phyloP scores from a whole-genome alignment of 2,888 invertebrate species.

The Automeris io region DNA sequence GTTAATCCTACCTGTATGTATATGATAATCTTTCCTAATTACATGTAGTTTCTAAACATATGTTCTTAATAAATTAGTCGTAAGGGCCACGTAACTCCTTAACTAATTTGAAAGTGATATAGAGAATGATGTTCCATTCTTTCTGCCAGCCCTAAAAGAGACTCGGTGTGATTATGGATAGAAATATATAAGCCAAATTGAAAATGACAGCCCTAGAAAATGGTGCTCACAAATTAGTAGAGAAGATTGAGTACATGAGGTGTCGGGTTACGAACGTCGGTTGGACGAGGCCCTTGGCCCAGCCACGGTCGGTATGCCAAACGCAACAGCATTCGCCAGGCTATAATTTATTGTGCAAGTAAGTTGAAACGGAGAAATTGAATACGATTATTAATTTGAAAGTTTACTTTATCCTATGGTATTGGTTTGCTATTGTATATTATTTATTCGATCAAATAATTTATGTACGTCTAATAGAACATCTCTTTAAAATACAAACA shows the following conservation, averaged over 20 bases:
- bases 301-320: slow-evolving; percentile 27
- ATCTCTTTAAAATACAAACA: too few relatives aligned
- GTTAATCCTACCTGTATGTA: too few relatives aligned
- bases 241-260: slow-evolving; percentile 65
- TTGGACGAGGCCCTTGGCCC: slow-evolving; percentile 41
- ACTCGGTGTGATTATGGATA: too few relatives aligned
- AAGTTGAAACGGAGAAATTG: neutral
- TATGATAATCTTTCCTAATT: too few relatives aligned
- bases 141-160: too few relatives aligned
- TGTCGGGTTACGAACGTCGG: slow-evolving; percentile 56
- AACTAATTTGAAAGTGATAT: too few relatives aligned
- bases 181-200: neutral
- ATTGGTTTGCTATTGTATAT: neutral
- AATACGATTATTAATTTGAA: neutral
- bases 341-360: slow-evolving; percentile 1
- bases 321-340: slow-evolving; percentile 3
- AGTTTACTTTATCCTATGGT: neutral
- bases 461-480: too few relatives aligned
- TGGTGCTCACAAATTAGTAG: slow-evolving; percentile 56
- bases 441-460: too few relatives aligned
- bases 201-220: slow-evolving; percentile 40
- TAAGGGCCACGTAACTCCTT: too few relatives aligned
- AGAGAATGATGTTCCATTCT: too few relatives aligned
- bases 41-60: too few relatives aligned
- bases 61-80: too few relatives aligned